Conservation (phyloP, 37 sponge, comb jelly and placozoan species). For the Ianthella basta region DNA sequence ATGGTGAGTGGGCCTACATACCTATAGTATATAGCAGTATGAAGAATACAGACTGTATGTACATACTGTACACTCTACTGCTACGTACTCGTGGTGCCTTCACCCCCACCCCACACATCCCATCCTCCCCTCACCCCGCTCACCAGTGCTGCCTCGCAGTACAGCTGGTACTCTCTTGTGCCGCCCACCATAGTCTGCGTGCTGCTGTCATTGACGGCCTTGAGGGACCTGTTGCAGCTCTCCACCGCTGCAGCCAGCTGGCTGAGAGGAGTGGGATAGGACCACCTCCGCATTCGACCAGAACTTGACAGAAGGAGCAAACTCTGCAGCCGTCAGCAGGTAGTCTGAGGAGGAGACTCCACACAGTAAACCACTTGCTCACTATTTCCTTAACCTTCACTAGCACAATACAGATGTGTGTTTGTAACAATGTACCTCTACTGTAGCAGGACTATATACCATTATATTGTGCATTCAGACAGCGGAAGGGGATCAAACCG, state of each 20-base stretch:
- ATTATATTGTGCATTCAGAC: no score
- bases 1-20: not conserved
- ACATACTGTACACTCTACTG: not conserved
- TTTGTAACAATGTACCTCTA: no score
- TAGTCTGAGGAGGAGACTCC: not conserved
- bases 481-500: no score
- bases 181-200: constrained; percentile 40
- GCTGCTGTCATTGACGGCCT: constrained; percentile 45
- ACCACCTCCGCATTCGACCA: constrained; percentile 55
- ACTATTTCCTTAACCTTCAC: no score
- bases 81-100: no score
- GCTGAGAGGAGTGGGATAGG: constrained; percentile 39
- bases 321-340: not conserved
- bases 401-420: not conserved
- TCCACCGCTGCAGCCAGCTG: constrained; percentile 48
- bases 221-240: constrained; percentile 20
- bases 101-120: no score
- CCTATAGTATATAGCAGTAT: not conserved
- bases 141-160: constrained; percentile 63
- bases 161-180: constrained; percentile 77
- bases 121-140: not conserved
- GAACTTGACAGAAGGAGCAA: constrained; percentile 39
- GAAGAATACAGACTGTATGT: no score
- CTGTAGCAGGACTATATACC: no score
- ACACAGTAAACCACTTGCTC: not conserved